These are phyloP conservation scores for Campopleginae sp. DNA, from an alignment of 2,888 invertebrate genomes.

Conservation along the genomic window DNA sequence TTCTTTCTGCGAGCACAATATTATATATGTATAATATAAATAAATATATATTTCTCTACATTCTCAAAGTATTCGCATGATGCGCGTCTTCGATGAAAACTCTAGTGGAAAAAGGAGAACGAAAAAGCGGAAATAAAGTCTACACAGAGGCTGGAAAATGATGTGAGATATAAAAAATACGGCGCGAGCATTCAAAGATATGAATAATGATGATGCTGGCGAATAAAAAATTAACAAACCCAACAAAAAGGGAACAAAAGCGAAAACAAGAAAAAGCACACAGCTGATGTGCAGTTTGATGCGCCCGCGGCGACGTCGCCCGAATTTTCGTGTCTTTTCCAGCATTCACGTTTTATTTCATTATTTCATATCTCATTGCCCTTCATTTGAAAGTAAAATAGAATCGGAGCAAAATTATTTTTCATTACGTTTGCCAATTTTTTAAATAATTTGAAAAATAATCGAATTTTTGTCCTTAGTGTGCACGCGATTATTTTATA, in stretches of 20 bases:
- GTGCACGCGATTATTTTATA: not conserved
- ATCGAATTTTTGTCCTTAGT: not conserved
- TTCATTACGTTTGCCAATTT: not conserved
- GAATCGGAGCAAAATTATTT: not conserved
- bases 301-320: not conserved
- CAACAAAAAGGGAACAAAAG: not conserved
- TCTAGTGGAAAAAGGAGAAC: conserved; percentile 1
- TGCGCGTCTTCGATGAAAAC: conserved; percentile 1
- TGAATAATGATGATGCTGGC: conserved; percentile 53
- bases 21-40: not conserved
- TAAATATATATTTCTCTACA: not conserved
- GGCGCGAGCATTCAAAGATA: conserved; percentile 44
- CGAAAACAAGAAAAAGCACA: not conserved
- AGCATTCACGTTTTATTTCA: not conserved
- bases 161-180: conserved; percentile 22
- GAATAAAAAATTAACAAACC: conserved; percentile 18
- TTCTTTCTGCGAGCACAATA: not conserved
- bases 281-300: not conserved
- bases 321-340: not conserved
- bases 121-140: conserved; percentile 19
- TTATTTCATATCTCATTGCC: not conserved
- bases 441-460: not conserved
- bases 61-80: conserved; percentile 5
- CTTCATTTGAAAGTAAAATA: not conserved
- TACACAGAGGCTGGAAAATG: conserved; percentile 35